phyloP scores from a whole-genome alignment of 2,113 vertebrate species.

The Xenopus borealis region DNA sequence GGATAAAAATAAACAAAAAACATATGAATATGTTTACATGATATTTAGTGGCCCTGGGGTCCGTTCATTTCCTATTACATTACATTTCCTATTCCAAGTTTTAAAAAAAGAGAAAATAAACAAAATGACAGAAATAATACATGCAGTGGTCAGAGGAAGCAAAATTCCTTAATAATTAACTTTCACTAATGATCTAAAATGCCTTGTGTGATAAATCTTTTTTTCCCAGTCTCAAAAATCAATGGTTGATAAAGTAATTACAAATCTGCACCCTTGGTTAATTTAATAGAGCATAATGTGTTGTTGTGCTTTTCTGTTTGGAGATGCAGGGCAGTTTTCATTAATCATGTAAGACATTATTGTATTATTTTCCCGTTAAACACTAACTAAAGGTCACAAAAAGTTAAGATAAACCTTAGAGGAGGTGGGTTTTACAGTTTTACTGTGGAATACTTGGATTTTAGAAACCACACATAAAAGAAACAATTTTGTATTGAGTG shows the following conservation, averaged over 20 bases:
- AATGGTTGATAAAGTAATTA: conserved; percentile 49
- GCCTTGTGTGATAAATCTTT: conserved; percentile 41
- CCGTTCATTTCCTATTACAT: too few species aligned
- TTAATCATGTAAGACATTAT: conserved; percentile 48
- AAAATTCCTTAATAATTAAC: conserved; percentile 53
- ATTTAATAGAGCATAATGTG: conserved; percentile 52
- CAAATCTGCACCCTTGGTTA: conserved; percentile 47
- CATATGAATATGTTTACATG: too few species aligned
- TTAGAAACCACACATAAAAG: too few species aligned
- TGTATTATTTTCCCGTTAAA: conserved; percentile 42
- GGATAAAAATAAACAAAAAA: too few species aligned
- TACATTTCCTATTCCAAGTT: not conserved
- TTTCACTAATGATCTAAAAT: conserved; percentile 49
- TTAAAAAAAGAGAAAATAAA: not conserved
- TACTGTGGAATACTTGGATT: too few species aligned
- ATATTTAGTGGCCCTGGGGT: too few species aligned
- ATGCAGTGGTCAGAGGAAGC: conserved; percentile 33
- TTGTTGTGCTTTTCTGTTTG: conserved; percentile 49
- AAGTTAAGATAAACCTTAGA: not conserved
- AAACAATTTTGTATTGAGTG: too few species aligned
- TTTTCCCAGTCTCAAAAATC: conserved; percentile 48
- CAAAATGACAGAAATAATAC: not conserved
- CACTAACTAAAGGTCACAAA: conserved; percentile 39
- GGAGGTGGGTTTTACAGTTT: not conserved
- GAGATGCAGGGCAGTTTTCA: conserved; percentile 50